Percentiles rank a stretch among this genome's conserved stretches.
Conservation (phyloP, 2,888 invertebrate species). For the Orgyia antiqua region DNA sequence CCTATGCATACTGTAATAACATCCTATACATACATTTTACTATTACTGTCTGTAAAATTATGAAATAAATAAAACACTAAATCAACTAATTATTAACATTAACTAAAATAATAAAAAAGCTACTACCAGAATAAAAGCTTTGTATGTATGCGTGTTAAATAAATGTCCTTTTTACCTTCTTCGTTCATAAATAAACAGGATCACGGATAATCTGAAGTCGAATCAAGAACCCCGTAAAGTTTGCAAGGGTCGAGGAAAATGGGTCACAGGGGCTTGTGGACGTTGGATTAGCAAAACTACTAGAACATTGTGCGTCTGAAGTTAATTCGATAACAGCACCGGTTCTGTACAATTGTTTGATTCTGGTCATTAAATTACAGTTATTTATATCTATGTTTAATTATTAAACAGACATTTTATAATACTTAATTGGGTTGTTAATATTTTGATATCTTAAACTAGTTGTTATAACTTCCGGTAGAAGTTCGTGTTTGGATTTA, state of each 20-base stretch:
- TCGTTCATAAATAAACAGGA: slow-evolving; percentile 13
- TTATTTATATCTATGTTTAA: too few relatives aligned
- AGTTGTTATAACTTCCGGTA: too few relatives aligned
- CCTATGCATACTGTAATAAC: too few relatives aligned
- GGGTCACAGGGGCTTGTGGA: slow-evolving; percentile 9
- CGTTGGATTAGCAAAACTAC: slow-evolving; percentile 9
- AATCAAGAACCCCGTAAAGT: slow-evolving; percentile 13
- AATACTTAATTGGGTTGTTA: too few relatives aligned
- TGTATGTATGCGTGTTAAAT: slow-evolving; percentile 5
- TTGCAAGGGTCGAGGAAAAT: slow-evolving; percentile 13
- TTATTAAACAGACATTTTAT: too few relatives aligned
- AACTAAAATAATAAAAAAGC: too few relatives aligned
- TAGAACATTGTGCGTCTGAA: slow-evolving; percentile 4
- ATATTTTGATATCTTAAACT: too few relatives aligned
- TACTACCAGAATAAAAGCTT: slow-evolving; percentile 5
- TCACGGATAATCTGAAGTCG: slow-evolving; percentile 13
- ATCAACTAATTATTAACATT: too few relatives aligned
- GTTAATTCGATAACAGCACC: slow-evolving; percentile 9
- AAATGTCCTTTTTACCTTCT: slow-evolving; percentile 10
- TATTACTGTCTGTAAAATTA: too few relatives aligned
- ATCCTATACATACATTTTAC: too few relatives aligned
- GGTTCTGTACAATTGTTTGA: slow-evolving; percentile 5
- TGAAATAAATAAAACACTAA: too few relatives aligned
- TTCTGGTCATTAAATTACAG: slow-evolving; percentile 1
- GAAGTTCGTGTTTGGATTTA: too few relatives aligned